Base-by-base conservation (phyloP, 2,797 vertebrate genomes). In the Masticophis lateralis region DNA sequence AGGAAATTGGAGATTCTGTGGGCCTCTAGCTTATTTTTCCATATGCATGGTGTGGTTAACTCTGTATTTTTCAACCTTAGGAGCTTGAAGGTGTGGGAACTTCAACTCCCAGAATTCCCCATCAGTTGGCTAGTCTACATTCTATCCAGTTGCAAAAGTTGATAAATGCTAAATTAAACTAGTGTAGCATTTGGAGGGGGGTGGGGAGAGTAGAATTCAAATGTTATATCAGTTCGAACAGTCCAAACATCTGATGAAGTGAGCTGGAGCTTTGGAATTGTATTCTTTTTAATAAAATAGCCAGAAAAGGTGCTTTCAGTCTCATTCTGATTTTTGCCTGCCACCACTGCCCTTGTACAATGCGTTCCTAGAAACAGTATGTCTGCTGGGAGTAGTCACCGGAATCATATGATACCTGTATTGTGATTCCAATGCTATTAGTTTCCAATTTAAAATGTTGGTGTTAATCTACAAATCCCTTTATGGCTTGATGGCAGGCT, bases 331-430 rank as follows among this genome's bases (percentile, higher is more conserved):
- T 83, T 83, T 83, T 83, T 83, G 37, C 37, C 74, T 25, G 37
- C 74, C 74, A 83, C 20, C 1, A 0, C 37, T 83, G 20, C 22
- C 37, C 74, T 83, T 43, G 20, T 47, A 25, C 37, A 83, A 47
- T 25, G 74, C 74, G 20, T 22, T 83, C 37, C 74, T 83, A 43
- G 20, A 93, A 93, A 94, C 94, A 14, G 94, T 20, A 61, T 89
- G 89, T 95, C 94, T 96, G 93, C 93, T 93, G 90, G 94, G 87
- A 83, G 4, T 43, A 47, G 74, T 83, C 74, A 83, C 37, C 47
- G 37, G 74, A 43, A 83, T 47, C 74, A 83, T 83, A 83, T 47
- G 37, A 47, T 20, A 11, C 37, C 74, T 83, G 2, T 47, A 47
- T 43, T 79, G 18, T 43, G 37, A 79, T 22, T 25, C 74, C 74